phyloP scores from a whole-genome alignment of 2,797 vertebrate species.

The Sebastes itinus region DNA sequence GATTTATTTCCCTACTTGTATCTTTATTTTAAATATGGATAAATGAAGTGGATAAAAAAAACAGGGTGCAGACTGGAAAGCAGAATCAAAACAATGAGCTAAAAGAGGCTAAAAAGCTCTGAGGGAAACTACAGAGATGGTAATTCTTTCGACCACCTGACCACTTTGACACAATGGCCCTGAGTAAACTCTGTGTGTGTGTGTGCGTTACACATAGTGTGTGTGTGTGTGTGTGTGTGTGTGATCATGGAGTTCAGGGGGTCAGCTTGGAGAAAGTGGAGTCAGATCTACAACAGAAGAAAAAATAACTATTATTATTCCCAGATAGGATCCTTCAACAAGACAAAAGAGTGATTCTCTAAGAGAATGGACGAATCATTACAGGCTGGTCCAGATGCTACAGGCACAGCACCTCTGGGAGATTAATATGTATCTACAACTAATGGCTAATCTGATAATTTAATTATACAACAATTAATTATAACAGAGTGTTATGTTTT shows the following conservation, averaged over 20 bases:
- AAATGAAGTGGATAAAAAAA: no score
- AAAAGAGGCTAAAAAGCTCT: no score
- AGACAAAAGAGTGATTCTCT: not conserved
- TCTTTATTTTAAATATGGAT: no score
- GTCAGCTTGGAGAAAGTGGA: conserved; percentile 29
- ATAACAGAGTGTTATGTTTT: not conserved
- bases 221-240: not conserved
- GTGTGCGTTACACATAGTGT: not conserved
- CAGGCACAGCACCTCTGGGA: not conserved
- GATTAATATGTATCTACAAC: no score
- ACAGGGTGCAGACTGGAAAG: no score
- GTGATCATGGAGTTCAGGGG: not conserved
- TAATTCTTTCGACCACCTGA: no score
- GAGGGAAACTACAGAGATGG: no score
- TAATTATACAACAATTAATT: not conserved
- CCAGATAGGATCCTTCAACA: not conserved
- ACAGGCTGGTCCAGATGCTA: not conserved
- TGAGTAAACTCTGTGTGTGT: conserved; percentile 3
- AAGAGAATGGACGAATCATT: no score
- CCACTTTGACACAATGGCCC: not conserved
- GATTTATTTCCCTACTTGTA: no score
- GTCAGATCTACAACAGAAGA: conserved; percentile 38
- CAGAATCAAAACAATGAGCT: no score
- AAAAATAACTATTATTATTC: not conserved
- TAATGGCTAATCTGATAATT: not conserved